Conservation (phyloP, 2,797 vertebrate species). For the Hirundo rustica region DNA sequence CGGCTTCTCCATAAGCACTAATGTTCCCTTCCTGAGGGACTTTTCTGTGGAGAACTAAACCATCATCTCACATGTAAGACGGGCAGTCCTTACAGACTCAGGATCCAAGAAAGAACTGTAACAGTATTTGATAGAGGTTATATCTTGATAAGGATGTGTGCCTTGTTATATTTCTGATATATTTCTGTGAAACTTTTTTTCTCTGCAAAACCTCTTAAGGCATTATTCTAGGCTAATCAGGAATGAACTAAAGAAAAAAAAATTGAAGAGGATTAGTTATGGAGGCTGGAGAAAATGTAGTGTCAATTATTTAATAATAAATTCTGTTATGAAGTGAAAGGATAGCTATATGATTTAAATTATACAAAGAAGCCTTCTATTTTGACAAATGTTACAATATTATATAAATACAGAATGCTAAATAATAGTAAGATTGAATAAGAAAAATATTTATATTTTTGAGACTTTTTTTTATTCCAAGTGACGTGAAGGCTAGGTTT, state of each 20-base stretch:
- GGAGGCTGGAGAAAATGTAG: background rate
- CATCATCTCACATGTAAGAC: background rate
- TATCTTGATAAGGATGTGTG: background rate
- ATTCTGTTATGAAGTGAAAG: background rate
- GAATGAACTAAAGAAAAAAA: background rate
- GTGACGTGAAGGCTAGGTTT: background rate
- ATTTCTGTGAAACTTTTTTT: background rate
- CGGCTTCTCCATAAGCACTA: rapidly evolving
- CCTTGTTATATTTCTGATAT: background rate
- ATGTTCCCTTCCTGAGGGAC: background rate
- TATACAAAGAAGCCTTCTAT: background rate
- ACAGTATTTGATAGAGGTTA: background rate
- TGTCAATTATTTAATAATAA: background rate
- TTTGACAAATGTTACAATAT: slow-evolving; percentile 29
- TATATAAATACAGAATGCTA: background rate
- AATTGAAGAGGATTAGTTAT: background rate
- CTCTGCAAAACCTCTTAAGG: background rate
- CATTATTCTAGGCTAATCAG: background rate
- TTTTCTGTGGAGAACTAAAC: background rate
- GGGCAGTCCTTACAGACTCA: background rate
- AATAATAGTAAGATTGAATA: background rate
- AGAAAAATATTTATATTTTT: background rate
- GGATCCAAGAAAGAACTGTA: background rate
- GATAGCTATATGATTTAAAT: background rate
- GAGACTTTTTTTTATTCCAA: background rate